Evolutionary conservation across 2,113 vertebrate species (phyloP), one percentile per base, ranked within the genome.

Genomic region (Phaethornis superciliosus): DNA sequence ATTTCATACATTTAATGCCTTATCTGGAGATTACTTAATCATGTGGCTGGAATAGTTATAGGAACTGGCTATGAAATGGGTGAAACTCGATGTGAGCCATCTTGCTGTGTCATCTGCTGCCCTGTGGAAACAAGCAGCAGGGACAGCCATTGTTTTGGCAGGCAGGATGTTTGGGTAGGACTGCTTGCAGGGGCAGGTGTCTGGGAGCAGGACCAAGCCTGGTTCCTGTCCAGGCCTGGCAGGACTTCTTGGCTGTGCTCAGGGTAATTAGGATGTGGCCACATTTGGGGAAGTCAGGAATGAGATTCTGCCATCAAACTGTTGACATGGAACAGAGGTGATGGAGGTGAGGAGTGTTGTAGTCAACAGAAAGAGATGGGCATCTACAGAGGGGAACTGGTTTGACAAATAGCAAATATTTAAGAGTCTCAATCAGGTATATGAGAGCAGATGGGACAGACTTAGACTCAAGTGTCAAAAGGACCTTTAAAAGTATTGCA

Each of bases 291-390:
- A 84, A 59, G 32, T 10, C 2, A 1, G 35, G 35, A 46, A 26
- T 80, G 55, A 72, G 89, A 80, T 69, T 58, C 30, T 80, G n/a
- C 7, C 33, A 46, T 72, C 55, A 64, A 78, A 56, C 28, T 1
- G 0, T 27, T 62, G 65, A 44, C 30, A 27, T 0, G 0, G 5
- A 79, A 28, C 46, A 46, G 65, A 35, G 46, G 30, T 62, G 58
- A 30, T 27, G 15, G 26, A 0, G 0, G 13, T 40, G 8, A 17
- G 51, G 76, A 67, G 13, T 9, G 22, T 8, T 81, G 87, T n/a
- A 46, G 40, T 52, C 35, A 60, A 40, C 35, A 68, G 63, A 30
- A 21, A 22, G 67, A 54, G 37, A 24, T 42, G 28, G 16, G 33
- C 15, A 5, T 69, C 35, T 82, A 6, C 37, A 75, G 82, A 75